Conservation (phyloP, 2,888 invertebrate species). For the Tiphia femorata region DNA sequence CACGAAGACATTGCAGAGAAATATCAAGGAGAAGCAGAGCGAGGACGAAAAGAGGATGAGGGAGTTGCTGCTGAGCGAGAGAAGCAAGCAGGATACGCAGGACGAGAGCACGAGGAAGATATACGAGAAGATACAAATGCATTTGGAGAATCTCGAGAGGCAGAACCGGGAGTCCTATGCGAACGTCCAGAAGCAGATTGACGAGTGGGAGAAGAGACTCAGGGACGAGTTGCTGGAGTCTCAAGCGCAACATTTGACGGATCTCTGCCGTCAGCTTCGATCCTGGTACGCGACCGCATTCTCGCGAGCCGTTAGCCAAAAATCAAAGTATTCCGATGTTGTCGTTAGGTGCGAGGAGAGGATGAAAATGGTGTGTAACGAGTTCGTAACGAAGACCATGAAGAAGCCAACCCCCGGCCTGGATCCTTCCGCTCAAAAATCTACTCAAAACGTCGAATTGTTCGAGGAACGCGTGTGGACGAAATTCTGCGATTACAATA, state of each 20-base stretch:
- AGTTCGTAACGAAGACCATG: too few species aligned
- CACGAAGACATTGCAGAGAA: constrained; percentile 26
- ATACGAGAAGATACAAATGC: constrained; percentile 36
- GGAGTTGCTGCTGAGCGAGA: constrained; percentile 30
- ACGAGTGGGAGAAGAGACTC: constrained; percentile 38
- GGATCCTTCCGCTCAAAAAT: too few species aligned
- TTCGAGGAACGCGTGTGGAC: constrained; percentile 16
- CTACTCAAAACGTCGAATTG: too few species aligned
- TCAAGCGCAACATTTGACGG: constrained; percentile 33
- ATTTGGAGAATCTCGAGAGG: constrained; percentile 34
- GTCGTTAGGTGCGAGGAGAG: too few species aligned
- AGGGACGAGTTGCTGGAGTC: constrained; percentile 32
- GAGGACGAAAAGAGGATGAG: constrained; percentile 31
- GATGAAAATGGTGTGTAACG: too few species aligned
- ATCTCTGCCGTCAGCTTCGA: too few species aligned
- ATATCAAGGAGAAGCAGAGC: constrained; percentile 31
- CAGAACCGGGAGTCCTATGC: constrained; percentile 30
- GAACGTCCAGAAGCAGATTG: constrained; percentile 40
- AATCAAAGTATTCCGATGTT: too few species aligned
- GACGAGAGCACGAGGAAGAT: constrained; percentile 22
- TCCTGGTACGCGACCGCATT: too few species aligned
- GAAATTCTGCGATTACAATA: constrained; percentile 15
- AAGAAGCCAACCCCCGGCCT: too few species aligned
- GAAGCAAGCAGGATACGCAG: constrained; percentile 19
- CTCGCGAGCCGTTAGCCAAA: too few species aligned